Base-by-base conservation (phyloP, 1,140 invertebrate genomes). In the Dendrolimus punctatus region DNA sequence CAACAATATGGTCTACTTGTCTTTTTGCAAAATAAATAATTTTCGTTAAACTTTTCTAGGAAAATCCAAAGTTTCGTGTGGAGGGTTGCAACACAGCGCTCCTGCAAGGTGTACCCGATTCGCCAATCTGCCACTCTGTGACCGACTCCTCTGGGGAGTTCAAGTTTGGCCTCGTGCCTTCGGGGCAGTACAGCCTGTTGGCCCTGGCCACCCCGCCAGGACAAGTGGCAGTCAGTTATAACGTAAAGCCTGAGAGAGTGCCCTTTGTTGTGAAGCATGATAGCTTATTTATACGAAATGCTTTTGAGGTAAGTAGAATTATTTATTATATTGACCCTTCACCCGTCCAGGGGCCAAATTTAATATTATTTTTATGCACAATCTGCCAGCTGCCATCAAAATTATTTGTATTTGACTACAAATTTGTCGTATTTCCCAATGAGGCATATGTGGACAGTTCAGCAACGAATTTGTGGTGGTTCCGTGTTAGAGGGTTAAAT, bases 91-190 rank as follows among this genome's bases (percentile, higher is more conserved):
- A 90, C 6, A 91, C 89, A 37, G 81, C 85, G 6, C 67, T 89
- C 6, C 71, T 92, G 2, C 85, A 89, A 76, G 90, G 89, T 8
- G 90, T 92, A 6, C 85, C 89, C 39, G 88, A 88, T 52, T 80
- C 90, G 37, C 90, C 91, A 1, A 80, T 96, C n/a, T 99, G 97
- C 72, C 90, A 94, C 69, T 90, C 94, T 7, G 87, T 85, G 4
- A 94, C 96, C 0, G 90, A 93, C 59, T 82, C 89, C 50, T 90
- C 88, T 49, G 97, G 97, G 6, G 89, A 89, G 63, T 99, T 98
- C 80, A 77, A 75, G 4, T 98, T 98, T 73, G 91, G 91, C 38
- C 87, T 92, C 42, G 87, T 99, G 0, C 91, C 93, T 4, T 90
- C 92, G 48, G 97, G 96, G 8, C 88, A 92, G 51, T 99, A 98